phyloP scores from a whole-genome alignment of 2,113 vertebrate genomes.

The Monarcha castaneiventris region DNA sequence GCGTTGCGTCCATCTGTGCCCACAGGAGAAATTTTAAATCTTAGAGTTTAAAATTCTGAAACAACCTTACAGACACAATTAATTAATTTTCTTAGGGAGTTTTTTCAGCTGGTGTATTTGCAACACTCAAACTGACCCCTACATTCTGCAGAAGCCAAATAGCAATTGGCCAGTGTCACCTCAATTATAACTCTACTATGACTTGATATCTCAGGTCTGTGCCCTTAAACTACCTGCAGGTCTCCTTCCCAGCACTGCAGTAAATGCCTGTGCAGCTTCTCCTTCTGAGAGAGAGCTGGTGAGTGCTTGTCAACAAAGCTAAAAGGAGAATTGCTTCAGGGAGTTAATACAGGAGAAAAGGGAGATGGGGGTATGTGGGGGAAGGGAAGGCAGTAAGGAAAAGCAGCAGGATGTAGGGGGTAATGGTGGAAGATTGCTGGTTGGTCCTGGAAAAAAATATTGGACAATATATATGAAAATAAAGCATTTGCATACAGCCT shows the following conservation, averaged over 20 bases:
- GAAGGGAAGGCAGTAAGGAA: background rate
- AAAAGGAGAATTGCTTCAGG: background rate
- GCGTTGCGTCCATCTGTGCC: constrained; percentile 37
- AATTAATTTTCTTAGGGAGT: background rate
- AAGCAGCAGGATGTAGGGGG: background rate
- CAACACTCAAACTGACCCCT: background rate
- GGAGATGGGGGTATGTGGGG: background rate
- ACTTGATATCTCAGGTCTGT: background rate
- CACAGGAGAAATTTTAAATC: background rate
- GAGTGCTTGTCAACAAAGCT: background rate
- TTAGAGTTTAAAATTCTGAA: background rate
- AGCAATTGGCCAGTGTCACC: background rate
- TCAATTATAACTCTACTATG: background rate
- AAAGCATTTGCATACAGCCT: background rate
- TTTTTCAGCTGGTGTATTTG: background rate
- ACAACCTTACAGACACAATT: background rate
- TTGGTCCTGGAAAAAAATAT: background rate
- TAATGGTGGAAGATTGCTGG: background rate
- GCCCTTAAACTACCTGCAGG: background rate
- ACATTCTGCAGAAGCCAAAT: background rate
- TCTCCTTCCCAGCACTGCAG: background rate
- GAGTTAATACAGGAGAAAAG: background rate
- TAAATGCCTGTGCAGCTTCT: background rate
- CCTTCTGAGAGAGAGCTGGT: background rate
- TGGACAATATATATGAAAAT: background rate